Conservation (phyloP, 2,888 invertebrate species). For the Auanema freiburgensis region DNA sequence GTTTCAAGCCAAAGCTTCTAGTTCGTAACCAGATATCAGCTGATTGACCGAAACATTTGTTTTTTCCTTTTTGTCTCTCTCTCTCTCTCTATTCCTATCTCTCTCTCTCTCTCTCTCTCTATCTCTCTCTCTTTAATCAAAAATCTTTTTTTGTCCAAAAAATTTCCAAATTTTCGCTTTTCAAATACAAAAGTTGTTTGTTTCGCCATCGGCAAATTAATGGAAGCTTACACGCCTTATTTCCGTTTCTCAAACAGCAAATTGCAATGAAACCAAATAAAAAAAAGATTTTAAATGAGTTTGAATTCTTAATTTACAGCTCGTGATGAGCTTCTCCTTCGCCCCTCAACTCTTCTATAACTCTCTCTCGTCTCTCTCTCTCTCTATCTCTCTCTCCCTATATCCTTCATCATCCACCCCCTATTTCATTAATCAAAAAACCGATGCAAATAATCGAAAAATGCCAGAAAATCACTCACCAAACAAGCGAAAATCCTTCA, state of each 20-base stretch:
- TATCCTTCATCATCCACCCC: constrained; percentile 12
- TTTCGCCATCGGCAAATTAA: too few relatives aligned
- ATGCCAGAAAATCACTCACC: constrained; percentile 38
- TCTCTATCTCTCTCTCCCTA: not conserved
- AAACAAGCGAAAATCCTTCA: constrained; percentile 52
- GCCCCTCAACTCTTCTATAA: too few relatives aligned
- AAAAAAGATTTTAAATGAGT: not conserved
- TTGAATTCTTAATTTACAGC: constrained; percentile 3
- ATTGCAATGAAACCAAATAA: too few relatives aligned
- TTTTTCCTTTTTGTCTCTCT: constrained; percentile 1
- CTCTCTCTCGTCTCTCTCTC: not conserved
- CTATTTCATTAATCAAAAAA: constrained; percentile 1
- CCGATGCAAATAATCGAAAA: too few relatives aligned
- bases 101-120: not conserved
- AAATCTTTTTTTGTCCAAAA: not conserved
- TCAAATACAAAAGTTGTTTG: constrained; percentile 5
- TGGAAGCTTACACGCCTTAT: too few relatives aligned
- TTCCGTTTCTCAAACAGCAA: too few relatives aligned
- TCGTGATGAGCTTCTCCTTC: not conserved
- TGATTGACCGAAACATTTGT: not conserved
- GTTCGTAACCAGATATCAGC: not conserved
- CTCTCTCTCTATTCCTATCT: not conserved
- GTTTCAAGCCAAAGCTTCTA: not conserved
- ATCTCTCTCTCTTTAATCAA: too few relatives aligned
- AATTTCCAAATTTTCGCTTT: not conserved